phyloP scores from a whole-genome alignment of 2,113 vertebrate genomes.

The Ceyx melanurus region DNA sequence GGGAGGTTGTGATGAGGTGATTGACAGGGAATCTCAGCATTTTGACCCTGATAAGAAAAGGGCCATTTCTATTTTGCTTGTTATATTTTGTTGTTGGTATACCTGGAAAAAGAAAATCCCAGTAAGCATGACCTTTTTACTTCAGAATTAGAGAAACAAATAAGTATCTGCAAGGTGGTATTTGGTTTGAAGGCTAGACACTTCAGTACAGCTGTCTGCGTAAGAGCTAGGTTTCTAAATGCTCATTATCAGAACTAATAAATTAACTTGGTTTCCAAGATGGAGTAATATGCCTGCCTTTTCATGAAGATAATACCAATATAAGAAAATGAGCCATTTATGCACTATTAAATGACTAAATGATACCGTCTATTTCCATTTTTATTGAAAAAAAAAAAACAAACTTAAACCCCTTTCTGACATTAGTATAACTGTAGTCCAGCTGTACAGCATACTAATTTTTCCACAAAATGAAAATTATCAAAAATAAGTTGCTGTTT shows the following conservation, averaged over 20 bases:
- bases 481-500: not conserved
- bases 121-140: not conserved
- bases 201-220: not conserved
- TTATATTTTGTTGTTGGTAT: not conserved
- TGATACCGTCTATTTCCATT: not conserved
- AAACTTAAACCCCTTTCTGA: not conserved
- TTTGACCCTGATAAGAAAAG: not conserved
- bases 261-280: not conserved
- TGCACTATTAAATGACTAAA: not conserved
- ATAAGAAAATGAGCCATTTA: not conserved
- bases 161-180: not conserved
- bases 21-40: not conserved
- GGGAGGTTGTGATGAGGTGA: too few species aligned
- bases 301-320: not conserved
- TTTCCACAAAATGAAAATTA: not conserved
- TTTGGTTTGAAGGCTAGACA: accelerated
- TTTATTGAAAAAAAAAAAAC: not conserved
- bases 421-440: not conserved
- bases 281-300: not conserved
- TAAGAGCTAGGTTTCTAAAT: not conserved
- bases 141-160: not conserved
- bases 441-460: not conserved
- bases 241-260: not conserved
- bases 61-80: not conserved
- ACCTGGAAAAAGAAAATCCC: not conserved